Percentiles rank a stretch among this genome's conserved stretches.
These are phyloP conservation scores for Psittacula derbiana DNA, from an alignment of 2,797 vertebrate genomes.

Conservation along the genomic window DNA sequence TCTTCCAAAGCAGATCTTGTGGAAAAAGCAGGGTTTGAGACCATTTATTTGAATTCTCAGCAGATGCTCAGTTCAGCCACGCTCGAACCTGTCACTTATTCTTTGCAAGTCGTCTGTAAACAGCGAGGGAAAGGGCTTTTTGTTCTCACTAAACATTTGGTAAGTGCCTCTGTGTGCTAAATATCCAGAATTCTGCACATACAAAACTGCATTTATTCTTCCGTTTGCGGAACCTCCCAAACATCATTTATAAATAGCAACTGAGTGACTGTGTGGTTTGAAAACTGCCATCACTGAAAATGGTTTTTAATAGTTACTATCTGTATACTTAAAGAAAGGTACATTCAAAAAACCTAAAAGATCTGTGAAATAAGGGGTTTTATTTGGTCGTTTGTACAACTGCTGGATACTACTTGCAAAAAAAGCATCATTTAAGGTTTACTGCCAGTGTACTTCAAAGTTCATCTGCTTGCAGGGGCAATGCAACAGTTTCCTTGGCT, in stretches of 20 bases:
- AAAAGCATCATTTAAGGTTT: accelerated
- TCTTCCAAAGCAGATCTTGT: background rate
- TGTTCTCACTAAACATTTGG: constrained; percentile 27
- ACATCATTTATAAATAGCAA: background rate
- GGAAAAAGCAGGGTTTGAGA: background rate
- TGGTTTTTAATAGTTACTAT: background rate
- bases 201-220: background rate
- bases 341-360: background rate
- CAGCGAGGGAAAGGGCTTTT: constrained; percentile 37
- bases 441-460: background rate
- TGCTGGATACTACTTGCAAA: background rate
- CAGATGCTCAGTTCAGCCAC: background rate
- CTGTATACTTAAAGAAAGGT: background rate
- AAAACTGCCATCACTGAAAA: background rate
- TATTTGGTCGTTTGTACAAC: background rate
- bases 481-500: background rate
- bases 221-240: background rate
- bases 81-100: background rate
- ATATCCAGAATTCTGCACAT: background rate
- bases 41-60: background rate
- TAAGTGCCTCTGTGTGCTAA: background rate
- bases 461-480: background rate
- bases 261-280: background rate
- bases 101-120: constrained; percentile 53
- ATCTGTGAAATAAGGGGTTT: background rate